These are phyloP conservation scores for Larimichthys polyactis DNA, from an alignment of 2,113 vertebrate genomes.

Conservation along the genomic window DNA sequence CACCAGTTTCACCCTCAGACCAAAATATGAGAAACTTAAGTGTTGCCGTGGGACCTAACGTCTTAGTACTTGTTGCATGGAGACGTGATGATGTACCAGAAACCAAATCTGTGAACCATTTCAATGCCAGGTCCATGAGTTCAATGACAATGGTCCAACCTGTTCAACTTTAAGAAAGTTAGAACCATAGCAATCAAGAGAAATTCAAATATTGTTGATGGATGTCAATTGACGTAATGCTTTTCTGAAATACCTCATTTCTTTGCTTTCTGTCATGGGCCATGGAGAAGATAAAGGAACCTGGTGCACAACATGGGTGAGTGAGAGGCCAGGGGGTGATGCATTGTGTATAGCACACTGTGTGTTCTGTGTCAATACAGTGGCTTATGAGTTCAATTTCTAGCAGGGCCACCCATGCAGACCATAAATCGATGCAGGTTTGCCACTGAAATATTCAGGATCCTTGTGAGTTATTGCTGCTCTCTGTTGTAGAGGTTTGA, in stretches of 20 bases:
- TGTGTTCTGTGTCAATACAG: conserved; percentile 60
- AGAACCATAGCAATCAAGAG: conserved; percentile 21
- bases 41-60: neutral
- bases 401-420: conserved; percentile 69
- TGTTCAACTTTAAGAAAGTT: conserved; percentile 29
- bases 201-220: conserved; percentile 57
- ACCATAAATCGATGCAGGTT: conserved; percentile 56
- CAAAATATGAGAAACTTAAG: conserved; percentile 6
- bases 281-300: conserved; percentile 57
- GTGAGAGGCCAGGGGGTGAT: conserved; percentile 64
- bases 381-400: conserved; percentile 44
- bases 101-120: neutral
- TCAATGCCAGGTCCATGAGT: neutral
- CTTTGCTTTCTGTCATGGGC: conserved; percentile 62
- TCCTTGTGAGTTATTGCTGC: neutral
- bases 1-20: conserved; percentile 5
- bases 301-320: conserved; percentile 55
- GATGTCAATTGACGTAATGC: conserved; percentile 50
- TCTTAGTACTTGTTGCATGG: conserved; percentile 5
- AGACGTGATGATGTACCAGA: neutral
- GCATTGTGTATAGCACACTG: conserved; percentile 54
- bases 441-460: conserved; percentile 24
- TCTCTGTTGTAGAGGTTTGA: neutral
- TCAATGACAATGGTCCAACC: conserved; percentile 12
- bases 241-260: conserved; percentile 38